These are phyloP conservation scores for Drosophila meridionalis DNA, from an alignment of 2,888 invertebrate species.

Conservation along the genomic window DNA sequence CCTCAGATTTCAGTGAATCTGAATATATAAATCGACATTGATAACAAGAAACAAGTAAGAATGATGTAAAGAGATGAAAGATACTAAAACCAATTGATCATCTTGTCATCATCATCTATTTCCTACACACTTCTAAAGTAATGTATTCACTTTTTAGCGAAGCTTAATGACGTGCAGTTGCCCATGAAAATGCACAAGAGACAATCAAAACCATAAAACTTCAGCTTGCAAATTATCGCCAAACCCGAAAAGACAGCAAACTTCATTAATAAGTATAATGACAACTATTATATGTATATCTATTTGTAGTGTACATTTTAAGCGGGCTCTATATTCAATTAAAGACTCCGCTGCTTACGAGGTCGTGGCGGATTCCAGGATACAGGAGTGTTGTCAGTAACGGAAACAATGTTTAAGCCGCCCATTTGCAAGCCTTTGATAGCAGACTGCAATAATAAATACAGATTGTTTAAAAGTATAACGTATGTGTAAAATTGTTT, in stretches of 20 bases:
- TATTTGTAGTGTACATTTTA: conserved; percentile 9
- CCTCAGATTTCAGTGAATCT: no score
- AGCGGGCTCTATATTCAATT: conserved; percentile 79
- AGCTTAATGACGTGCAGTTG: no score
- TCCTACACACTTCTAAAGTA: no score
- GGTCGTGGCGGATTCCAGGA: conserved; percentile 93
- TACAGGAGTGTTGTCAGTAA: conserved; percentile 95
- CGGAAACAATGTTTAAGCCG: conserved; percentile 94
- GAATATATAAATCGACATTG: neutral
- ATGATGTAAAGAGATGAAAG: no score
- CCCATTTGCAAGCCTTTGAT: conserved; percentile 97
- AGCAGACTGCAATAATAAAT: conserved; percentile 89
- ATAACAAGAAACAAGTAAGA: neutral
- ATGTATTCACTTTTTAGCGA: no score
- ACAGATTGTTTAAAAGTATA: no score
- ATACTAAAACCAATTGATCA: no score
- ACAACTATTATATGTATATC: neutral
- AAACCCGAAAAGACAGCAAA: neutral
- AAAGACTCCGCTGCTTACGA: conserved; percentile 93
- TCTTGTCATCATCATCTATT: no score
- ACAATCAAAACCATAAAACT: no score
- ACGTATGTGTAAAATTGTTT: conserved; percentile 72
- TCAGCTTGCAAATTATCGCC: no score
- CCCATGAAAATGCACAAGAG: no score
- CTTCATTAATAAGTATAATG: neutral